These are phyloP conservation scores for Ridgeia piscesae DNA, from an alignment of 1,140 invertebrate genomes.

Conservation along the genomic window DNA sequence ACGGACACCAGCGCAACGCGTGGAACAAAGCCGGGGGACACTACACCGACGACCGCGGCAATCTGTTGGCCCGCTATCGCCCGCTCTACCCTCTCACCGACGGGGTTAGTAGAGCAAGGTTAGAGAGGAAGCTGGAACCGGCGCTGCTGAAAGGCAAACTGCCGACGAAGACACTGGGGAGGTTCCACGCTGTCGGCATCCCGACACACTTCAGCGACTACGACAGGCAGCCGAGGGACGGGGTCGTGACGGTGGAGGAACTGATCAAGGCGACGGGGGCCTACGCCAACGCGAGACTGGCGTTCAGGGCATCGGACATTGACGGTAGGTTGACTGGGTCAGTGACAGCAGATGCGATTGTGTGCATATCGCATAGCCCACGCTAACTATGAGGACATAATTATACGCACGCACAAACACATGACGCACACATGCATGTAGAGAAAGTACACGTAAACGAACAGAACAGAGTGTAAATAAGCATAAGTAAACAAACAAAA, in stretches of 20 bases:
- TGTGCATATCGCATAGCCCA: neutral
- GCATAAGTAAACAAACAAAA: neutral
- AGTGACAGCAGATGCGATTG: neutral
- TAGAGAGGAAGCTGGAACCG: neutral
- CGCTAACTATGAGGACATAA: no score
- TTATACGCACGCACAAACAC: no score
- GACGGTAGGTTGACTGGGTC: slow-evolving; percentile 15
- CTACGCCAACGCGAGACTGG: neutral
- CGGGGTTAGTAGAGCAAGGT: neutral
- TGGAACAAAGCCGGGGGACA: neutral
- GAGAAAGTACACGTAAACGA: neutral
- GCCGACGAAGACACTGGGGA: neutral
- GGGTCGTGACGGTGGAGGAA: slow-evolving; percentile 8
- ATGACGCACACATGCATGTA: neutral
- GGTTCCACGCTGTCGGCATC: neutral
- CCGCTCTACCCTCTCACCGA: neutral
- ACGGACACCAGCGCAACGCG: neutral
- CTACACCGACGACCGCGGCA: neutral
- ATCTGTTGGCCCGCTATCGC: neutral
- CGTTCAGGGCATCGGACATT: neutral
- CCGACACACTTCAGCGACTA: neutral
- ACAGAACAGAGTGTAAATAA: no score
- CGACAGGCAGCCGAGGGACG: neutral
- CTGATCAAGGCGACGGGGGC: slow-evolving; percentile 9
- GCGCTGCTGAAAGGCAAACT: neutral